These are phyloP conservation scores for Erannis defoliaria DNA, from an alignment of 2,888 invertebrate genomes.

Conservation along the genomic window DNA sequence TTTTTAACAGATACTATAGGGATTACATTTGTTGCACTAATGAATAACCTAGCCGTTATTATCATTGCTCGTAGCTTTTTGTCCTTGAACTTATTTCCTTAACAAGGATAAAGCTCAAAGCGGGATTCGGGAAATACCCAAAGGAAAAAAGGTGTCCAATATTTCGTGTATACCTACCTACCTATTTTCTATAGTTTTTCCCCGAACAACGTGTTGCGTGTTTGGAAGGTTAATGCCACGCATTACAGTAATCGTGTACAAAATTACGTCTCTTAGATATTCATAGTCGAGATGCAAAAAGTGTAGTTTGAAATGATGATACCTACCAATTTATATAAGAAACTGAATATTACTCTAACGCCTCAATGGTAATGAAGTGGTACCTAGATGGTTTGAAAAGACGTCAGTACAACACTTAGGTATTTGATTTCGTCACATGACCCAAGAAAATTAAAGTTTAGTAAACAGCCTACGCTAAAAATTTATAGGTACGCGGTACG, in stretches of 20 bases:
- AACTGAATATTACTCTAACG: background rate
- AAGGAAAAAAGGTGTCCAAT: background rate
- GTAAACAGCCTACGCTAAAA: too few relatives aligned
- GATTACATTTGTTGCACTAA: too few relatives aligned
- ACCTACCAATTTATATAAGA: background rate
- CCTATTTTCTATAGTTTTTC: background rate
- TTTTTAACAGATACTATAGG: too few relatives aligned
- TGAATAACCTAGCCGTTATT: too few relatives aligned
- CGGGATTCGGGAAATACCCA: background rate
- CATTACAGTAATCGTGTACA: background rate
- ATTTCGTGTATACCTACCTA: background rate
- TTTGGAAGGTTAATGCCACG: slow-evolving; percentile 2
- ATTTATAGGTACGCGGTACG: too few relatives aligned
- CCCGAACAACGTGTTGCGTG: background rate
- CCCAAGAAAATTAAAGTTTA: too few relatives aligned
- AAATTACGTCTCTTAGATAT: background rate
- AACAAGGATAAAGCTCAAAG: too few relatives aligned
- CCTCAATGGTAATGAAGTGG: too few relatives aligned
- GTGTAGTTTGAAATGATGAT: background rate
- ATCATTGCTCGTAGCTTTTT: background rate
- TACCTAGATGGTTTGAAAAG: too few relatives aligned
- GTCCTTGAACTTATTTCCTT: too few relatives aligned
- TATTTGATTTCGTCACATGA: too few relatives aligned
- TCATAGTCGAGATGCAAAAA: slow-evolving; percentile 3
- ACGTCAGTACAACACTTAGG: too few relatives aligned